Evolutionary conservation across 2,797 vertebrate genomes (phyloP).

Genomic region (Gobio occitaniae): DNA sequence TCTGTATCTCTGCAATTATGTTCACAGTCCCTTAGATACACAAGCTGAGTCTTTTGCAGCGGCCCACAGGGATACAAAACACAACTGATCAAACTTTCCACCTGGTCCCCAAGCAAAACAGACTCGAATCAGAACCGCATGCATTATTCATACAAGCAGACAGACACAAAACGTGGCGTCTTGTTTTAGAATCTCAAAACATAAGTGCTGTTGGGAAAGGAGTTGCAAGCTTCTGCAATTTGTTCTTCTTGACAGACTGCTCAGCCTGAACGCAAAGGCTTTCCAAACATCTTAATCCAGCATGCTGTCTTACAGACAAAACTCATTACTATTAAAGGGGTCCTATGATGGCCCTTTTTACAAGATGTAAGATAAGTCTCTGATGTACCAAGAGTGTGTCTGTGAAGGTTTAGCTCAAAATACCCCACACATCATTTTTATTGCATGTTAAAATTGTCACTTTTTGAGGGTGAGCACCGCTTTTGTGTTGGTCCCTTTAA

Average conservation of each 20-base stretch:
- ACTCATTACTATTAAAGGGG: slow-evolving; percentile 14
- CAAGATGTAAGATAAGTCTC: too few relatives aligned
- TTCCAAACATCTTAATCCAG: slow-evolving; percentile 59
- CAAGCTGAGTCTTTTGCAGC: slow-evolving; percentile 51
- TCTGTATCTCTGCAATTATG: slow-evolving; percentile 66
- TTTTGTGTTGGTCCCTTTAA: too few relatives aligned
- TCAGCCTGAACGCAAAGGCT: slow-evolving; percentile 62
- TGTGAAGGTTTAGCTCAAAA: too few relatives aligned
- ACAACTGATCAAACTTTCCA: slow-evolving; percentile 71
- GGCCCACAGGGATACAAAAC: slow-evolving; percentile 63
- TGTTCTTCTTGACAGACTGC: slow-evolving; percentile 74
- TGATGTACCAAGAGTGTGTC: too few relatives aligned
- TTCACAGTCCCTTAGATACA: slow-evolving; percentile 65
- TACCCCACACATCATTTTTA: too few relatives aligned
- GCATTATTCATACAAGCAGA: slow-evolving; percentile 70
- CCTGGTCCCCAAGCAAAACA: slow-evolving; percentile 71
- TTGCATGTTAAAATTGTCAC: too few relatives aligned
- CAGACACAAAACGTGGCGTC: slow-evolving; percentile 39
- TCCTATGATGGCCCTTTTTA: too few relatives aligned
- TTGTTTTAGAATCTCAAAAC: slow-evolving; percentile 54
- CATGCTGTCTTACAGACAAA: slow-evolving; percentile 47
- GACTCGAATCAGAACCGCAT: slow-evolving; percentile 66
- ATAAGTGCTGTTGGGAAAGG: slow-evolving; percentile 38
- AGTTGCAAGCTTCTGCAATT: slow-evolving; percentile 61
- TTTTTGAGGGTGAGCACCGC: too few relatives aligned